A percentile compares a stretch with the other conserved stretches of the same genome.
Evolutionary conservation across 2,113 vertebrate species (phyloP).

Genomic region (Thunnus maccoyii): DNA sequence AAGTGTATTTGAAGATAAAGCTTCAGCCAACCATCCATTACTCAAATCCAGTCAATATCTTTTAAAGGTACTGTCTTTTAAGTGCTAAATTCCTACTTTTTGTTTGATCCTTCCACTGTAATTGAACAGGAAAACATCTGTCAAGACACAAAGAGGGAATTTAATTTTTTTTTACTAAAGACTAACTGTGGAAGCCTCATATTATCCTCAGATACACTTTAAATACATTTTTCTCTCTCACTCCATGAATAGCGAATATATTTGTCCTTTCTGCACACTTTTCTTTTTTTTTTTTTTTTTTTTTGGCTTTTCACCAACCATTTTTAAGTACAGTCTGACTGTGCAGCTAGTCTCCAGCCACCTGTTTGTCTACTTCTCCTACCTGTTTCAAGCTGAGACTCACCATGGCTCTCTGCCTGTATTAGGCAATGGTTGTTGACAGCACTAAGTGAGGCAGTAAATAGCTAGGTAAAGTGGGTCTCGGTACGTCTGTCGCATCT

Average conservation of each 20-base stretch:
- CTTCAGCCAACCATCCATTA: too few species aligned
- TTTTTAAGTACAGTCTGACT: constrained; percentile 24
- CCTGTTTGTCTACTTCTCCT: constrained; percentile 36
- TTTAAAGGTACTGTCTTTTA: too few species aligned
- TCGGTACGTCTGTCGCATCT: constrained; percentile 35
- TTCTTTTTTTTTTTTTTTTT: background rate
- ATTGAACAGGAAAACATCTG: too few species aligned
- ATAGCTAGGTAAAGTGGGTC: constrained; percentile 45
- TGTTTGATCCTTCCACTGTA: too few species aligned
- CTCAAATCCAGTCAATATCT: too few species aligned
- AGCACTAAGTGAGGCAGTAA: constrained; percentile 47
- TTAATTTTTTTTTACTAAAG: too few species aligned
- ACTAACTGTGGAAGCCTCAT: too few species aligned
- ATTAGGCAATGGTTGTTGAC: constrained; percentile 19
- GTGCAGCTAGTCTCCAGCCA: constrained; percentile 17
- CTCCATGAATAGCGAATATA: background rate
- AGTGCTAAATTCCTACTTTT: too few species aligned
- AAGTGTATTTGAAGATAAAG: too few species aligned
- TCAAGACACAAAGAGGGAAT: too few species aligned
- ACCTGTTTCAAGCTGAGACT: constrained; percentile 33
- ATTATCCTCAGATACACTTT: too few species aligned
- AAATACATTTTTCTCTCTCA: background rate
- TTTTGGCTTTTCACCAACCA: background rate
- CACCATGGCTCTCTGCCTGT: constrained; percentile 12
- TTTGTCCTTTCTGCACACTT: background rate